Percentiles rank a stretch among this genome's conserved stretches.
Conservation (phyloP, 2,888 invertebrate species). For the Luperina testacea region DNA sequence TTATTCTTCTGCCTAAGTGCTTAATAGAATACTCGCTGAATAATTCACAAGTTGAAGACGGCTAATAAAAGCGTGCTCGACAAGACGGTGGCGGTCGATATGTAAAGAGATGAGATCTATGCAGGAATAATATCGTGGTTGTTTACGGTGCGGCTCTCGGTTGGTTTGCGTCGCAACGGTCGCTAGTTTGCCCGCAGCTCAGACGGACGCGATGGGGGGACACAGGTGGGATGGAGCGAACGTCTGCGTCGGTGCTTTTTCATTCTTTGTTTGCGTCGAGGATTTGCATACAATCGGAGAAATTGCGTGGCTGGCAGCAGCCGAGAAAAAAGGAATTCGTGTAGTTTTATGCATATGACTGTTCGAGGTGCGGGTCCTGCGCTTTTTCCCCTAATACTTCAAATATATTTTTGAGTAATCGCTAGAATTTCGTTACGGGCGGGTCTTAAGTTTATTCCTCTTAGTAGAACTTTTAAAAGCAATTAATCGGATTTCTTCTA, state of each 20-base stretch:
- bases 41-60: conserved; percentile 84
- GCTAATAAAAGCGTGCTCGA: conserved; percentile 86
- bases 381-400: conserved; percentile 66
- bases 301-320: conserved; percentile 85
- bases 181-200: conserved; percentile 78
- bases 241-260: conserved; percentile 86
- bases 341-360: conserved; percentile 82
- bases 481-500: conserved; percentile 16
- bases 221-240: conserved; percentile 82
- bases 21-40: conserved; percentile 86
- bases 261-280: conserved; percentile 87
- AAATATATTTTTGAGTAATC: conserved; percentile 30
- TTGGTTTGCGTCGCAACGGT: conserved; percentile 76
- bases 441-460: conserved; percentile 7
- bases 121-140: conserved; percentile 85
- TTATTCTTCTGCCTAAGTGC: conserved; percentile 85
- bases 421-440: conserved; percentile 9
- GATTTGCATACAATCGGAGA: conserved; percentile 89
- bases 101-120: conserved; percentile 85
- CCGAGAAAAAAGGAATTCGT: conserved; percentile 81
- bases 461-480: conserved; percentile 13
- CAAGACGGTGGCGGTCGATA: conserved; percentile 83
- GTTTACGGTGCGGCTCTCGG: conserved; percentile 76
- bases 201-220: conserved; percentile 75
- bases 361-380: conserved; percentile 72